These are phyloP conservation scores for Sycophila sp. DNA, from an alignment of 1,140 invertebrate species.

Conservation along the genomic window DNA sequence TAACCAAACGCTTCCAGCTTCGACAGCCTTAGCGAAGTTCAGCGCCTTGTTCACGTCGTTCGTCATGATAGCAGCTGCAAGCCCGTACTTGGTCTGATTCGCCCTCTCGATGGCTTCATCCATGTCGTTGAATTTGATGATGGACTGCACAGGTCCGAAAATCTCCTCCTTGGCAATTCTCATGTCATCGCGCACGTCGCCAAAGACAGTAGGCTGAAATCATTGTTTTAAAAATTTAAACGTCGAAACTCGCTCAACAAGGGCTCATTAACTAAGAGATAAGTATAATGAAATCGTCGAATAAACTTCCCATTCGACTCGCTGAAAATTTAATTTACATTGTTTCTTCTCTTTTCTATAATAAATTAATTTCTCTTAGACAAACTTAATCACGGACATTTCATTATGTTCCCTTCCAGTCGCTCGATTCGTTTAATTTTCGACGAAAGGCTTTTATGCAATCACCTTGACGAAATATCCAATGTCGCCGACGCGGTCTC, in stretches of 20 bases:
- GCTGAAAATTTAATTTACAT: too few species aligned
- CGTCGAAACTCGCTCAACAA: not conserved
- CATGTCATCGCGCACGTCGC: conserved; percentile 86
- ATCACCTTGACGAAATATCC: conserved; percentile 81
- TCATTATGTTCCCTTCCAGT: too few species aligned
- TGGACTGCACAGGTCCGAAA: conserved; percentile 92
- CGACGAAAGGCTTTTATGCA: too few species aligned
- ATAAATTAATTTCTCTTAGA: too few species aligned
- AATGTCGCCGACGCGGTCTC: conserved; percentile 73
- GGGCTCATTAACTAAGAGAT: too few species aligned
- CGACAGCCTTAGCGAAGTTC: conserved; percentile 77
- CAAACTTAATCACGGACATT: too few species aligned
- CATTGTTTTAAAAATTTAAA: not conserved
- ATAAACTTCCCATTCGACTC: too few species aligned
- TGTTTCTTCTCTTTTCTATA: too few species aligned
- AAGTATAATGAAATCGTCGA: too few species aligned
- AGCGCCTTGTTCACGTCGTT: conserved; percentile 86
- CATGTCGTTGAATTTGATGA: conserved; percentile 88
- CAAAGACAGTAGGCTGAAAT: conserved; percentile 90
- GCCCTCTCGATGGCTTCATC: conserved; percentile 91
- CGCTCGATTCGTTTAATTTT: too few species aligned
- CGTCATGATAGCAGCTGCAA: conserved; percentile 89
- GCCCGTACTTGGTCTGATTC: conserved; percentile 88
- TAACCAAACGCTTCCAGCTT: conserved; percentile 92
- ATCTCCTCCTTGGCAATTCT: conserved; percentile 90